A percentile compares a stretch with the other conserved stretches of the same genome.
These are phyloP conservation scores for Menidia menidia DNA, from an alignment of 2,797 vertebrate genomes.

Conservation along the genomic window DNA sequence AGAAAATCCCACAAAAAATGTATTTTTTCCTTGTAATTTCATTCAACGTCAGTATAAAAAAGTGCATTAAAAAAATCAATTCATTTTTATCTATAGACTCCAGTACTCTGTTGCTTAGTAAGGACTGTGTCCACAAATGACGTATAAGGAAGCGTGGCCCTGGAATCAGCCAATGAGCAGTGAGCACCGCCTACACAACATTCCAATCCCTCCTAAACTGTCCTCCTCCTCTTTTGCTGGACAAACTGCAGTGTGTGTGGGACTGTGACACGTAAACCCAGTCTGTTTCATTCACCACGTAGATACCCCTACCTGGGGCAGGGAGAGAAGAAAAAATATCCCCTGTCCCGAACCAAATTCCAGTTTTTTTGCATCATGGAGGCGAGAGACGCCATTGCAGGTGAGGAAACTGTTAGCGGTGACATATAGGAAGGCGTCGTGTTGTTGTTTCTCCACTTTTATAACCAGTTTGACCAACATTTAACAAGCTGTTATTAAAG, in stretches of 20 bases:
- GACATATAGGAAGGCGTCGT: not conserved
- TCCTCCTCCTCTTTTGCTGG: not conserved
- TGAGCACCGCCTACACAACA: slow-evolving; percentile 59
- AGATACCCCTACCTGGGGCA: slow-evolving; percentile 46
- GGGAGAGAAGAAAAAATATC: slow-evolving; percentile 29
- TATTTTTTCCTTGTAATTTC: too few species aligned
- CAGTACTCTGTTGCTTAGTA: too few species aligned
- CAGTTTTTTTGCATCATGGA: slow-evolving; percentile 68
- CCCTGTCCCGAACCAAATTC: not conserved
- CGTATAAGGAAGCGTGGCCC: not conserved
- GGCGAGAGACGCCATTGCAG: slow-evolving; percentile 68
- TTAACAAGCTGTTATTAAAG: slow-evolving; percentile 1
- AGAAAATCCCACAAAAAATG: too few species aligned
- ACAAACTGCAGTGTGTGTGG: not conserved
- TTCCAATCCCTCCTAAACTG: slow-evolving; percentile 40
- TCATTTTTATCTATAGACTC: too few species aligned
- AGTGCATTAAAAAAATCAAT: too few species aligned
- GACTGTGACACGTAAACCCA: slow-evolving; percentile 78
- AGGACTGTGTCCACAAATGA: slow-evolving; percentile 45
- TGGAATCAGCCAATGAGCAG: slow-evolving; percentile 66
- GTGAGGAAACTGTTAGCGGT: slow-evolving; percentile 60
- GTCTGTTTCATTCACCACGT: slow-evolving; percentile 25
- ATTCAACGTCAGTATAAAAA: too few species aligned
- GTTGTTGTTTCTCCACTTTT: slow-evolving; percentile 22
- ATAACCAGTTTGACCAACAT: slow-evolving; percentile 1